phyloP scores from a whole-genome alignment of 2,797 vertebrate species.

The Tachyglossus aculeatus region DNA sequence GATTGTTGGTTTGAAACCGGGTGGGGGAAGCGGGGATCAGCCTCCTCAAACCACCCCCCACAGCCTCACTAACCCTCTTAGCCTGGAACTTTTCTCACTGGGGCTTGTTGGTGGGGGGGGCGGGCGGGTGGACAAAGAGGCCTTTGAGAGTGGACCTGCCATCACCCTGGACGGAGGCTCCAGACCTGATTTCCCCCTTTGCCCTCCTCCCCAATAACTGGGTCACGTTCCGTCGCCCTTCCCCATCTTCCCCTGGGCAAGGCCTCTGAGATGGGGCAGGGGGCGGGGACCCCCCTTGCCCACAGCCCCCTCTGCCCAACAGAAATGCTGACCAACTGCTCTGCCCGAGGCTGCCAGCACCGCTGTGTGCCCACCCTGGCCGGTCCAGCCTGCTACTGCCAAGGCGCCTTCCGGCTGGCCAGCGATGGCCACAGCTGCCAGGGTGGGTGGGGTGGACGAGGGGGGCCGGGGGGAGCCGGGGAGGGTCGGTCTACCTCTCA shows the following conservation, averaged over 20 bases:
- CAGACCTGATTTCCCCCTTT: constrained; percentile 3
- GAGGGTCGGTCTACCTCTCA: neutral
- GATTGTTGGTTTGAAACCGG: too few relatives aligned
- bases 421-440: constrained; percentile 89
- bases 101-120: too few relatives aligned
- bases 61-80: too few relatives aligned
- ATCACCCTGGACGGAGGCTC: constrained; percentile 11
- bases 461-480: neutral
- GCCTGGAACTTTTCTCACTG: too few relatives aligned
- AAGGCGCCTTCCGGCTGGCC: constrained; percentile 86
- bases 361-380: constrained; percentile 85
- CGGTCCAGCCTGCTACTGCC: constrained; percentile 90
- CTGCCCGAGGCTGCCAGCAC: constrained; percentile 81
- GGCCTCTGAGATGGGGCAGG: neutral
- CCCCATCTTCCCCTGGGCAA: neutral
- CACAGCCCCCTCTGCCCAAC: neutral
- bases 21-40: neutral
- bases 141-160: constrained; percentile 49
- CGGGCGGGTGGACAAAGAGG: constrained; percentile 57
- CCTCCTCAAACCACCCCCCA: too few relatives aligned
- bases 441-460: constrained; percentile 74
- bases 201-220: too few relatives aligned
- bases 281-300: neutral
- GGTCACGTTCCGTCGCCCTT: neutral
- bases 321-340: constrained; percentile 85